Percentiles rank a stretch among this genome's conserved stretches.
These are phyloP conservation scores for Heteromyza rotundicornis DNA, from an alignment of 2,888 invertebrate species.

Conservation along the genomic window DNA sequence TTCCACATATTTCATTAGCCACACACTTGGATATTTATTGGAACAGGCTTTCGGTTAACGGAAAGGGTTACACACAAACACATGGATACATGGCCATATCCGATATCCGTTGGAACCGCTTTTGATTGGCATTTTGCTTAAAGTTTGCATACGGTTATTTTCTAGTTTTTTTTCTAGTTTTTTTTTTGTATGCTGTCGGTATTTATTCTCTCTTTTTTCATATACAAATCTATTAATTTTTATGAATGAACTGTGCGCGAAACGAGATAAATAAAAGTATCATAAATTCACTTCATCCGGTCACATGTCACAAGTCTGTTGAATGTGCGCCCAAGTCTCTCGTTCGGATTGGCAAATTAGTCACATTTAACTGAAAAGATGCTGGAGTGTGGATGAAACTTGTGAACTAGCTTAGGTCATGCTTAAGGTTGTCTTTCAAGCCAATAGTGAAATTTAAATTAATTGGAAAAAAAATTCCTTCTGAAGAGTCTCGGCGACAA, in stretches of 20 bases:
- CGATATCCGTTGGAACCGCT: neutral
- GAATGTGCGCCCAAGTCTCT: slow-evolving; percentile 7
- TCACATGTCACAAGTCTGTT: slow-evolving; percentile 17
- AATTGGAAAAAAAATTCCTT: no score
- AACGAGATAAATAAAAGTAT: neutral
- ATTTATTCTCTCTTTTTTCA: neutral
- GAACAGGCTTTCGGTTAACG: no score
- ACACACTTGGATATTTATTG: no score
- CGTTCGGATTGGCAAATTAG: slow-evolving; percentile 16
- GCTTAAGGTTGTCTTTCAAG: no score
- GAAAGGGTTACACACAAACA: no score
- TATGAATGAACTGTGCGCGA: slow-evolving; percentile 6
- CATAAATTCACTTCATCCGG: slow-evolving; percentile 25
- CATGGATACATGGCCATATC: no score
- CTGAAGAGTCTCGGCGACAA: no score
- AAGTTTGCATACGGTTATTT: neutral
- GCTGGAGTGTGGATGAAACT: no score
- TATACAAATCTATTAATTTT: slow-evolving; percentile 4
- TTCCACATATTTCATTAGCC: neutral
- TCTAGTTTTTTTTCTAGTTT: neutral
- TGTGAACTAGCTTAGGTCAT: no score
- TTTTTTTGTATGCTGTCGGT: neutral
- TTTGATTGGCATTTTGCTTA: neutral
- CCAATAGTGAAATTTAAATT: no score
- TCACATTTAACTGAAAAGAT: neutral